Evolutionary conservation across 2,888 invertebrate species (phyloP).

Genomic region (Lochmaea crataegi): DNA sequence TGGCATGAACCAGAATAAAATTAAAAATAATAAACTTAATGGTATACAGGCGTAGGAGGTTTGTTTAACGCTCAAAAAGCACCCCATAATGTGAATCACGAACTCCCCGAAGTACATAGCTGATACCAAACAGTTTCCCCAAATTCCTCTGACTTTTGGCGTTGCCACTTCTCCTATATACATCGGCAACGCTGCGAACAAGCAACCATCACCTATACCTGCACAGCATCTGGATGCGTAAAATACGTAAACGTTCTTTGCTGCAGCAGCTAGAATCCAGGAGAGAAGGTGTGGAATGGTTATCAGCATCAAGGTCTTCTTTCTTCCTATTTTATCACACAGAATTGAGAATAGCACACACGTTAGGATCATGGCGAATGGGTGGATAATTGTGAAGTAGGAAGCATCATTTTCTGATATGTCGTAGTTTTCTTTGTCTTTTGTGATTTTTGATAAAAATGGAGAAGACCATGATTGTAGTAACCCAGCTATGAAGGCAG

Average conservation of each 20-base stretch:
- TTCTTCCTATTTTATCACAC: constrained; percentile 56
- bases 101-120: constrained; percentile 53
- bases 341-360: constrained; percentile 51
- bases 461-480: constrained; percentile 58
- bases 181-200: constrained; percentile 53
- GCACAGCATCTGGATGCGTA: constrained; percentile 54
- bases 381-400: constrained; percentile 57
- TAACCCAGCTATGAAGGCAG: constrained; percentile 50
- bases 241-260: constrained; percentile 53
- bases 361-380: constrained; percentile 51
- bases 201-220: constrained; percentile 53
- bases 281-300: constrained; percentile 53
- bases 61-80: constrained; percentile 67
- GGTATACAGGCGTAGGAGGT: constrained; percentile 70
- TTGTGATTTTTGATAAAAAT: constrained; percentile 55
- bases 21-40: constrained; percentile 69
- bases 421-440: constrained; percentile 52
- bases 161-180: constrained; percentile 57
- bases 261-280: constrained; percentile 50
- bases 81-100: constrained; percentile 65
- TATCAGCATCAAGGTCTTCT: constrained; percentile 52
- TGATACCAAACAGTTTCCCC: constrained; percentile 55
- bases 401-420: constrained; percentile 58
- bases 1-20: constrained; percentile 71
- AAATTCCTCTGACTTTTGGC: constrained; percentile 55